These are phyloP conservation scores for Agrochola lota DNA, from an alignment of 2,888 invertebrate species.

Conservation along the genomic window DNA sequence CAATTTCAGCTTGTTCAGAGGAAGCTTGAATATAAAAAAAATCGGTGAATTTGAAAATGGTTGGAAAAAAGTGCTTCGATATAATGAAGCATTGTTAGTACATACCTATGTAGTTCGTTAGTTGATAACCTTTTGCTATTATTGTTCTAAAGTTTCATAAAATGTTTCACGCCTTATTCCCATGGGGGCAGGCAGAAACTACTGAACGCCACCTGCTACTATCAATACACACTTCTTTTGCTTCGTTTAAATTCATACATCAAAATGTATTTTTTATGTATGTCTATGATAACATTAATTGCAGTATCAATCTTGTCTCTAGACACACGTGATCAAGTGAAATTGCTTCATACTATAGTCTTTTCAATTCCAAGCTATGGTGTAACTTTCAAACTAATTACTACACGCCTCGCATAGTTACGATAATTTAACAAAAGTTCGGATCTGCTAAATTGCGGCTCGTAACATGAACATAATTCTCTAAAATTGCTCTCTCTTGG, in stretches of 20 bases:
- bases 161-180: background rate
- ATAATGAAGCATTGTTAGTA: background rate
- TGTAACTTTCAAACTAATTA: background rate
- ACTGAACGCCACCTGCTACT: background rate
- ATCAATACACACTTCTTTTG: background rate
- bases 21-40: background rate
- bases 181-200: background rate
- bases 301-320: background rate
- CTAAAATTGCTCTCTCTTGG: background rate
- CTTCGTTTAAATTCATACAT: background rate
- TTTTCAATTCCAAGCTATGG: background rate
- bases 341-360: background rate
- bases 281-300: background rate
- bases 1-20: background rate
- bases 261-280: background rate
- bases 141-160: background rate
- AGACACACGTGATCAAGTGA: background rate
- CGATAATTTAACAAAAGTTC: background rate
- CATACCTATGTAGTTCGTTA: background rate
- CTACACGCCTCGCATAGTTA: background rate
- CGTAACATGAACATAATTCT: background rate
- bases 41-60: background rate
- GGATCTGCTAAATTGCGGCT: background rate
- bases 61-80: background rate
- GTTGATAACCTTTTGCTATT: background rate